Evolutionary conservation across 1,140 invertebrate species (phyloP).

Genomic region (Pseudomyrmex pallidus): DNA sequence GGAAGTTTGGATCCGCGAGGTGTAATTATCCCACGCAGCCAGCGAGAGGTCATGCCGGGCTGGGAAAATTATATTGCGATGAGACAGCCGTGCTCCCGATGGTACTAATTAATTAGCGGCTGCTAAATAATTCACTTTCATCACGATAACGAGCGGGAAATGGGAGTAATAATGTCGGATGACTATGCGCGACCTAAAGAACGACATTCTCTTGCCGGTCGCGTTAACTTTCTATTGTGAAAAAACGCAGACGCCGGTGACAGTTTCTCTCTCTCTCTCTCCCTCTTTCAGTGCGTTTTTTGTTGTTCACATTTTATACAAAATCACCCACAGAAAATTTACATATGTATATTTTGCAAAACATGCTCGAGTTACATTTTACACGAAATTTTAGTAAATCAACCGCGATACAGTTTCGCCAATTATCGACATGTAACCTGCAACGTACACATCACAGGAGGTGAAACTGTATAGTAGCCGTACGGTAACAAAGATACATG

Average conservation of each 20-base stretch:
- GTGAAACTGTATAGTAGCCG: too few relatives aligned
- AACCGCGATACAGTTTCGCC: too few relatives aligned
- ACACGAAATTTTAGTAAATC: too few relatives aligned
- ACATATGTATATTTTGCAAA: too few relatives aligned
- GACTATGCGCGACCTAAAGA: constrained; percentile 29
- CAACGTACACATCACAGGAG: too few relatives aligned
- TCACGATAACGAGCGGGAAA: constrained; percentile 58
- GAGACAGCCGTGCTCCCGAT: constrained; percentile 13
- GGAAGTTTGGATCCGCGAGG: constrained; percentile 40
- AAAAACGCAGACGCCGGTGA: not conserved
- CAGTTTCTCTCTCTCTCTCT: too few relatives aligned
- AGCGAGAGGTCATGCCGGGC: constrained; percentile 2
- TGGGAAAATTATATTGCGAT: constrained; percentile 63
- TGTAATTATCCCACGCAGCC: constrained; percentile 47
- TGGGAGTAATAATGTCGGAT: constrained; percentile 52
- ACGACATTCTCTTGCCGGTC: constrained; percentile 29
- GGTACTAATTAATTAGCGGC: constrained; percentile 69
- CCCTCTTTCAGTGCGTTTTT: too few relatives aligned
- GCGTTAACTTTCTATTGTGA: constrained; percentile 21
- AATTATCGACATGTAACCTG: too few relatives aligned
- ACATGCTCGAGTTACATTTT: too few relatives aligned
- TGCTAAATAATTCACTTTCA: constrained; percentile 69
- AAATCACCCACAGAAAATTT: not conserved
- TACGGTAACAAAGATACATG: too few relatives aligned
- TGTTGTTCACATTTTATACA: not conserved